phyloP scores from a whole-genome alignment of 2,888 invertebrate species.

The Phlogophora meticulosa region DNA sequence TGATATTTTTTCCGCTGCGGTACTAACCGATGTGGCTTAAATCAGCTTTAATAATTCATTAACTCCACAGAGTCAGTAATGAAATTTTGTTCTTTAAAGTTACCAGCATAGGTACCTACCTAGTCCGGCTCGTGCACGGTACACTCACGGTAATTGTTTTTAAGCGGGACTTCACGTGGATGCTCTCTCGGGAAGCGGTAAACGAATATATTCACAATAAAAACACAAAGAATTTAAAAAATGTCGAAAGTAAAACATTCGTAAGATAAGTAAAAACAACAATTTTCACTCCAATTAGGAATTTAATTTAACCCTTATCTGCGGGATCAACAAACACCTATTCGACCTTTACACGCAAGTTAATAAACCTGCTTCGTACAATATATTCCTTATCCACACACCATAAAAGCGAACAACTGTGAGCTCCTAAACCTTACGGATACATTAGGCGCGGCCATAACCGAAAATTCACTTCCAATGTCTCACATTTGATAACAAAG shows the following conservation, averaged over 20 bases:
- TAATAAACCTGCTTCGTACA: conserved; percentile 58
- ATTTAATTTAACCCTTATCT: conserved; percentile 61
- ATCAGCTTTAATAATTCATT: conserved; percentile 71
- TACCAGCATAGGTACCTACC: conserved; percentile 46
- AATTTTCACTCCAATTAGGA: conserved; percentile 57
- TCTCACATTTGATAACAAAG: conserved; percentile 89
- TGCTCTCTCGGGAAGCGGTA: conserved; percentile 43
- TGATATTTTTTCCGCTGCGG: conserved; percentile 74
- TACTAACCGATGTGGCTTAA: conserved; percentile 69
- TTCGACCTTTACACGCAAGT: conserved; percentile 57
- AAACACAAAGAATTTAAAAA: conserved; percentile 46
- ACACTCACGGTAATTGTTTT: conserved; percentile 59
- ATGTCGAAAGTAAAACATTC: conserved; percentile 33
- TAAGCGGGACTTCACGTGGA: conserved; percentile 38
- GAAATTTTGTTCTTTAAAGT: conserved; percentile 52
- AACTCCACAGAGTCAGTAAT: conserved; percentile 59
- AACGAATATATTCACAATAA: conserved; percentile 51
- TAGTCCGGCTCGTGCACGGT: conserved; percentile 26
- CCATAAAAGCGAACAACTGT: conserved; percentile 74
- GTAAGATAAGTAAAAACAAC: conserved; percentile 48
- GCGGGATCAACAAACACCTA: conserved; percentile 58
- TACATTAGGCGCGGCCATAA: conserved; percentile 81
- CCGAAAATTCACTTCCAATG: conserved; percentile 83
- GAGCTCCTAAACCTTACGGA: conserved; percentile 76
- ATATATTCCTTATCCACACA: conserved; percentile 69